Evolutionary conservation across 2,113 vertebrate species (phyloP).

Genomic region (Hiodon tergisus): DNA sequence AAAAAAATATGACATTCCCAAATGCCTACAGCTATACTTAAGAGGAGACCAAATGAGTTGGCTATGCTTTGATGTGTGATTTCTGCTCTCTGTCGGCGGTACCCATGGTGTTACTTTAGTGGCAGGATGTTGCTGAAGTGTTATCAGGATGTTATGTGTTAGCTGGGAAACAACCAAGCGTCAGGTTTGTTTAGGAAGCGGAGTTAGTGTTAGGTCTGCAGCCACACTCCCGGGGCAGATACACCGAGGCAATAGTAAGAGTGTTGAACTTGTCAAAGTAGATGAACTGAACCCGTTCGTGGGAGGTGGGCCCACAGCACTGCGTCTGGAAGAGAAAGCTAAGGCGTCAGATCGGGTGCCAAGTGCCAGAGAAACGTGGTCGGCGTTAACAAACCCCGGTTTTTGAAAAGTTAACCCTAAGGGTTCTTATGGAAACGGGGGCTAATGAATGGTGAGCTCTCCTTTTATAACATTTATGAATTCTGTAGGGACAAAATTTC

Average conservation of each 20-base stretch:
- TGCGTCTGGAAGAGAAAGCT: neutral
- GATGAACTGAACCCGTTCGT: slow-evolving; percentile 43
- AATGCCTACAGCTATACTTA: neutral
- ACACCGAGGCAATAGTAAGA: slow-evolving; percentile 47
- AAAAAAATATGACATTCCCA: no score
- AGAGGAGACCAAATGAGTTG: neutral
- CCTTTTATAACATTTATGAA: no score
- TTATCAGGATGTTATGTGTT: neutral
- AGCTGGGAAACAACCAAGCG: neutral
- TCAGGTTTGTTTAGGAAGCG: slow-evolving; percentile 30
- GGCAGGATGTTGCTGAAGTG: no score
- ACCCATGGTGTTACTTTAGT: no score
- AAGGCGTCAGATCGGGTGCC: neutral
- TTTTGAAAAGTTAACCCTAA: no score
- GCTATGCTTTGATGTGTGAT: no score
- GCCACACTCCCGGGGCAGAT: slow-evolving; percentile 47
- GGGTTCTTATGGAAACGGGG: no score
- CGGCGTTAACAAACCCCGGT: no score
- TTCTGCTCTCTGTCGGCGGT: no score
- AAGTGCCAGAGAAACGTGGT: neutral
- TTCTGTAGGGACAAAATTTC: no score
- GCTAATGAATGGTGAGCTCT: no score
- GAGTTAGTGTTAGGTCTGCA: slow-evolving; percentile 33
- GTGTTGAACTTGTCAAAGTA: slow-evolving; percentile 50
- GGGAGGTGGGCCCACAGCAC: slow-evolving; percentile 47